Base-by-base conservation (phyloP, 2,797 vertebrate species). In the Poecilia picta region DNA sequence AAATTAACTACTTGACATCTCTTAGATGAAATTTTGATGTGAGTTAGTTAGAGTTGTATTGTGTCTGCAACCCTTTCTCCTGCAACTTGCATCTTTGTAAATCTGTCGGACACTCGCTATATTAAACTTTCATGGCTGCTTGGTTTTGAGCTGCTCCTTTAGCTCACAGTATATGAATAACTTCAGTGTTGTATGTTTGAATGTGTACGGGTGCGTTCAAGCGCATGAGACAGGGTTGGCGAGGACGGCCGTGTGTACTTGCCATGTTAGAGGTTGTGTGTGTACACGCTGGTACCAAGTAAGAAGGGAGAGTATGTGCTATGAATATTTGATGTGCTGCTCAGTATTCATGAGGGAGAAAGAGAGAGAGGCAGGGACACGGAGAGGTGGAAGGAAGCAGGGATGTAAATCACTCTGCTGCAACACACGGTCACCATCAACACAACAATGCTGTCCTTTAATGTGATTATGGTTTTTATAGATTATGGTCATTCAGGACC, bases 71-170 rank as follows among this genome's bases (percentile, higher is more conserved):
- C 5, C 53, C 25, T n/a, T 10, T n/a, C 77, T 59, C 59, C 39
- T 1, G 0, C 20, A 8, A 31, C 76, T 74, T 75, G 64, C 46
- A 59, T 66, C 75, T 78, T 0, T 88, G 83, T 80, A 89, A 89
- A 85, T 83, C 85, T 46, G 2, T 78, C 5, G 84, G 91, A 89
- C 81, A 86, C 75, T 74, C 49, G 11, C 49, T 75, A 57, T 85
- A 90, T 93, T 93, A 90, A 93, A 93, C 76, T 91, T 93, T 94
- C 89, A 93, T 87, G 85, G 88, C 33, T 0, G 77, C 88, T 91
- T 85, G 84, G 84, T 92, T 90, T 80, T 15, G 81, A 88, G 88
- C 83, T 66, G 75, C 75, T 81, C 88, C 78, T 83, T 82, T 83
- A 80, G 39, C 78, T 83, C 7, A 20, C 86, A 83, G 85, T 81